A percentile compares a stretch with the other conserved stretches of the same genome.
Conservation (phyloP, 2,797 vertebrate species). For the Pelochelys cantorii region DNA sequence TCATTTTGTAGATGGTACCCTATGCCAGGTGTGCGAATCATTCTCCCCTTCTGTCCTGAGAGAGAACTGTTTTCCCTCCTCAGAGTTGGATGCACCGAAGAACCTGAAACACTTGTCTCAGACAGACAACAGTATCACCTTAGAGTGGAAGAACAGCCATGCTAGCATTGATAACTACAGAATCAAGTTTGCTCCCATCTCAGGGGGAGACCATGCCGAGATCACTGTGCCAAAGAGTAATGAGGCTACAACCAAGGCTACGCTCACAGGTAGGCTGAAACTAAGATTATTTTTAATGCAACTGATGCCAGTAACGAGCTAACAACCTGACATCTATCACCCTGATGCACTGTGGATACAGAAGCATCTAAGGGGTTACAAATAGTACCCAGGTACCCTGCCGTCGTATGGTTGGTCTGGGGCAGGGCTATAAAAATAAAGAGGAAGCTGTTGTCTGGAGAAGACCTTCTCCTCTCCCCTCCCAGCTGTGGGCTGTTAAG, state of each 20-base stretch:
- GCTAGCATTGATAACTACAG: slow-evolving; percentile 89
- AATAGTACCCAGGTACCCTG: background rate
- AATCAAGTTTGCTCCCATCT: slow-evolving; percentile 95
- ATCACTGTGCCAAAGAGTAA: slow-evolving; percentile 86
- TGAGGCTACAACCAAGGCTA: slow-evolving; percentile 88
- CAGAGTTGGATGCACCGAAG: slow-evolving; percentile 93
- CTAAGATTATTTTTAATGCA: background rate
- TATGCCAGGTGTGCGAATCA: background rate
- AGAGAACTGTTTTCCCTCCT: slow-evolving; percentile 11
- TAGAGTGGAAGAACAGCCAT: slow-evolving; percentile 94
- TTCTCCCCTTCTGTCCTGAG: background rate
- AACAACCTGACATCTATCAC: background rate
- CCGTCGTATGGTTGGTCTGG: background rate
- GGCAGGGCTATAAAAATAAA: background rate
- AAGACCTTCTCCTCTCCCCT: background rate
- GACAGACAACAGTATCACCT: slow-evolving; percentile 93
- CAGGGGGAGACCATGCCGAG: slow-evolving; percentile 93
- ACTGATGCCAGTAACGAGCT: background rate
- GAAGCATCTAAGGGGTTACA: background rate
- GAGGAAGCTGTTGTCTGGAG: background rate
- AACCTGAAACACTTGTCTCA: slow-evolving; percentile 88
- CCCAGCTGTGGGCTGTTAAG: background rate
- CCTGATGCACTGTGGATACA: background rate
- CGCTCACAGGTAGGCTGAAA: slow-evolving; percentile 86
- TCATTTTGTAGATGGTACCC: background rate